Percentiles rank a stretch among this genome's conserved stretches.
phyloP scores from a whole-genome alignment of 53 echinoderm and acorn worm genomes.

The Paracentrotus lividus region DNA sequence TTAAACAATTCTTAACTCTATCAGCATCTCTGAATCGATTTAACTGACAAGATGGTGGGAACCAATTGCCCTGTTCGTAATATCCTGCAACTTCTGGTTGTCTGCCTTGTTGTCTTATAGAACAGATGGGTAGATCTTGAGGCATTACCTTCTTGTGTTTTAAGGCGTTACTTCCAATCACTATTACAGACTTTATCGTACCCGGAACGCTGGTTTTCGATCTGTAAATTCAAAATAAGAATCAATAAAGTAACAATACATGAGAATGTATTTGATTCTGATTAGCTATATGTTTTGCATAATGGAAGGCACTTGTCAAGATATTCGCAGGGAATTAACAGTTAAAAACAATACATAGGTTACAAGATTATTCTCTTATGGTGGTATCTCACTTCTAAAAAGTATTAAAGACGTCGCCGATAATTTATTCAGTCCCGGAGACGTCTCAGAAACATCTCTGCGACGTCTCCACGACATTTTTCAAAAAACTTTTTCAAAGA shows the following conservation, averaged over 20 bases:
- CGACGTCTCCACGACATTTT: no score
- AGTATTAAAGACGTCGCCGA: no score
- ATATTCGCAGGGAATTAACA: no score
- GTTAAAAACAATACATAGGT: no score
- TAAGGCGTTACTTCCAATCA: background rate
- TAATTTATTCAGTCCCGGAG: no score
- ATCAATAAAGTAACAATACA: background rate
- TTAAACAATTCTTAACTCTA: conserved; percentile 13
- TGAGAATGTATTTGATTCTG: no score
- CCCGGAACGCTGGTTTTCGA: background rate
- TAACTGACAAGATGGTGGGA: background rate
- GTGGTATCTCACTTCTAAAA: no score
- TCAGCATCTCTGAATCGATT: conserved; percentile 2
- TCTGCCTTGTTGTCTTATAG: background rate
- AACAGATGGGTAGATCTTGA: background rate
- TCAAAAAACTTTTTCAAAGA: no score
- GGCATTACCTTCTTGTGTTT: background rate
- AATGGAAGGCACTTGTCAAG: no score
- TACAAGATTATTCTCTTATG: no score
- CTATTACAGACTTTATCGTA: background rate
- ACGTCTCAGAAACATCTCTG: no score
- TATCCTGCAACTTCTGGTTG: background rate
- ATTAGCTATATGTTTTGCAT: no score
- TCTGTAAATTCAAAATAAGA: background rate
- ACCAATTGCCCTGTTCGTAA: conserved; percentile 26